phyloP scores from a whole-genome alignment of 1,140 invertebrate species.

The Phortica variegata region DNA sequence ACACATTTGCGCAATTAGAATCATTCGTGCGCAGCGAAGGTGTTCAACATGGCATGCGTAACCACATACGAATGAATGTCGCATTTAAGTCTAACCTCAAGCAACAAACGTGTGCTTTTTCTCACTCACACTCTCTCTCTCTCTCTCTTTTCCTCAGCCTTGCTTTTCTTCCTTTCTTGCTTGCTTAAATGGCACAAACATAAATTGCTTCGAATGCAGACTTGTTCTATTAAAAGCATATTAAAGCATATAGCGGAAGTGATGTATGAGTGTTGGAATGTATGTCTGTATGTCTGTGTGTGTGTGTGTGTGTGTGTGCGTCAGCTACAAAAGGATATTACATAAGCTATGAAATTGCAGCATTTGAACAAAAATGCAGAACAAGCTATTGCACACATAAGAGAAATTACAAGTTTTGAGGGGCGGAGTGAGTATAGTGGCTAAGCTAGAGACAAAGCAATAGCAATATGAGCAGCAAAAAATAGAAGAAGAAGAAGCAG shows the following conservation, averaged over 20 bases:
- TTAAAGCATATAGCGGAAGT: conserved; percentile 49
- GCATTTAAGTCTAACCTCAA: neutral
- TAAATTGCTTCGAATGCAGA: conserved; percentile 46
- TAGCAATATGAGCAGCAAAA: no score
- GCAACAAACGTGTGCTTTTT: conserved; percentile 6
- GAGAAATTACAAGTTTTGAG: no score
- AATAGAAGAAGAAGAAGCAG: no score
- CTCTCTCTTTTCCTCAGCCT: conserved; percentile 21
- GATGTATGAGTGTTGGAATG: conserved; percentile 48
- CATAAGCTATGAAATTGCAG: neutral
- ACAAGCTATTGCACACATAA: neutral
- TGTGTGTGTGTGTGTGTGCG: no score
- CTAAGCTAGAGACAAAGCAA: no score
- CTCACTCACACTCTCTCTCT: conserved; percentile 11
- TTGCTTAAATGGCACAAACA: no score
- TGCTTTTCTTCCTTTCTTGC: no score
- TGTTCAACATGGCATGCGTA: no score
- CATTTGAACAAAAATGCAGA: neutral
- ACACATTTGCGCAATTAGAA: conserved; percentile 54
- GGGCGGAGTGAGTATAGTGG: no score
- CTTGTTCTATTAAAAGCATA: conserved; percentile 51
- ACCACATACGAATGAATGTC: no score
- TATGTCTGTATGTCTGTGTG: no score
- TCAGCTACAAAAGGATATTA: neutral
- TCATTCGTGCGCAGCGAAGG: conserved; percentile 48